Conservation (phyloP, 2,888 invertebrate species). For the Cinara cedri region DNA sequence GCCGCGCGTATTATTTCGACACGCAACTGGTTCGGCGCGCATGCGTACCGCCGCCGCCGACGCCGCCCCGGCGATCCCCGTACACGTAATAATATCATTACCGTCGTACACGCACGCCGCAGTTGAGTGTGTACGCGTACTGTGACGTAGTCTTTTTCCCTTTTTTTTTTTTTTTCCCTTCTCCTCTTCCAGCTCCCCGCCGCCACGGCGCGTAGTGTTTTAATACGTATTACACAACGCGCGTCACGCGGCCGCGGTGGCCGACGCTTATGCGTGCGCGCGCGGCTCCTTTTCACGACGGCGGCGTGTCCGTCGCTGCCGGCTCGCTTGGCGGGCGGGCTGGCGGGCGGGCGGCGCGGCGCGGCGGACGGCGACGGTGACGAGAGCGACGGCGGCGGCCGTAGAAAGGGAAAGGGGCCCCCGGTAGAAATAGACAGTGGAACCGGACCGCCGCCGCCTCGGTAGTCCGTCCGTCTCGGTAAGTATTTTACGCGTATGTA, state of each 20-base stretch:
- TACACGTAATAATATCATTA: conserved; percentile 8
- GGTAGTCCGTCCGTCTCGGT: no score
- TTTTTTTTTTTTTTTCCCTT: conserved; percentile 1
- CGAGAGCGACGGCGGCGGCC: conserved; percentile 7
- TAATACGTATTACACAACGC: conserved; percentile 21
- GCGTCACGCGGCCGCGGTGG: not conserved
- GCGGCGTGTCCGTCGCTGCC: not conserved
- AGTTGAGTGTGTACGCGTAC: not conserved
- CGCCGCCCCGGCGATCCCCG: not conserved
- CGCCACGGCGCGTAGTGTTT: not conserved
- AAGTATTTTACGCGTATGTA: no score
- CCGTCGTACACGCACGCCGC: not conserved
- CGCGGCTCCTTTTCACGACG: conserved; percentile 17
- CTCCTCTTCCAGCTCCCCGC: not conserved
- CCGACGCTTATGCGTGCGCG: not conserved
- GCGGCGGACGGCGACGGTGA: not conserved
- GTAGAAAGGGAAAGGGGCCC: not conserved
- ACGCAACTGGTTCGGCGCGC: conserved; percentile 46
- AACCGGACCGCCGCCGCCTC: not conserved
- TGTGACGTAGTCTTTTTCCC: not conserved
- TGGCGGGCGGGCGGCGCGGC: not conserved
- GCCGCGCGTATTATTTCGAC: conserved; percentile 38
- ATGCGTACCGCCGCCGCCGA: conserved; percentile 40
- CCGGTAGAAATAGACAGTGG: not conserved
- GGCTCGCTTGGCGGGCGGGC: not conserved